Percentiles rank a stretch among this genome's conserved stretches.
Evolutionary conservation across 2,888 invertebrate species (phyloP).

Genomic region (Idaea straminata): DNA sequence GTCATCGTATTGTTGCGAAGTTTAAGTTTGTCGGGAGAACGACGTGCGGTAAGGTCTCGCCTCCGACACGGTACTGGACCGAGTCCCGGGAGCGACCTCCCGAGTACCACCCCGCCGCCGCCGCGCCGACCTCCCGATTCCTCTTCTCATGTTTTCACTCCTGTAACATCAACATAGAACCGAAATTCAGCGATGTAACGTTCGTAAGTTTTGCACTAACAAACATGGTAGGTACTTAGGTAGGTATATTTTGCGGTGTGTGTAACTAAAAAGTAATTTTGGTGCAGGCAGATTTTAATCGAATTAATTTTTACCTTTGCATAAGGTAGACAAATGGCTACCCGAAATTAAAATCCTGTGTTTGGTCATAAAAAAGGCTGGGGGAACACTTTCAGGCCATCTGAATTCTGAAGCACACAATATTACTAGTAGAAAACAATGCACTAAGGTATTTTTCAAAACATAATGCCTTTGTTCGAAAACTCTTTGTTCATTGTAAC

Average conservation of each 20-base stretch:
- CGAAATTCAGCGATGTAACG: conserved; percentile 25
- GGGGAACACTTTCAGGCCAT: too few species aligned
- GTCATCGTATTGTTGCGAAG: conserved; percentile 16
- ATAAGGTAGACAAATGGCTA: neutral
- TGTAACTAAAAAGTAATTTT: neutral
- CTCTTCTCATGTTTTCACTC: conserved; percentile 41
- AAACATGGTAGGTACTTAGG: neutral
- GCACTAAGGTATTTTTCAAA: neutral
- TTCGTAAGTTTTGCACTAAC: neutral
- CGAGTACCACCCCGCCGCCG: conserved; percentile 32
- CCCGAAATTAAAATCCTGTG: neutral
- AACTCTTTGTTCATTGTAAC: neutral
- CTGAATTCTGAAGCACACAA: too few species aligned
- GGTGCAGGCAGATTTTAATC: neutral
- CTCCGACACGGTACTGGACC: conserved; percentile 4
- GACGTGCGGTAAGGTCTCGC: neutral
- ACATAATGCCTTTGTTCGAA: neutral
- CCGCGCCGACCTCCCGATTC: conserved; percentile 16
- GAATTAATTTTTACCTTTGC: neutral
- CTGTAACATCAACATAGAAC: conserved; percentile 40
- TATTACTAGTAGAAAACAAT: too few species aligned
- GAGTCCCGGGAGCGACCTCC: conserved; percentile 17
- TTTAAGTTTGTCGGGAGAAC: conserved; percentile 43
- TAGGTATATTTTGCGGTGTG: neutral
- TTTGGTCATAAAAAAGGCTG: too few species aligned